Evolutionary conservation across 2,797 vertebrate species (phyloP).

Genomic region (Diplodus sargus): DNA sequence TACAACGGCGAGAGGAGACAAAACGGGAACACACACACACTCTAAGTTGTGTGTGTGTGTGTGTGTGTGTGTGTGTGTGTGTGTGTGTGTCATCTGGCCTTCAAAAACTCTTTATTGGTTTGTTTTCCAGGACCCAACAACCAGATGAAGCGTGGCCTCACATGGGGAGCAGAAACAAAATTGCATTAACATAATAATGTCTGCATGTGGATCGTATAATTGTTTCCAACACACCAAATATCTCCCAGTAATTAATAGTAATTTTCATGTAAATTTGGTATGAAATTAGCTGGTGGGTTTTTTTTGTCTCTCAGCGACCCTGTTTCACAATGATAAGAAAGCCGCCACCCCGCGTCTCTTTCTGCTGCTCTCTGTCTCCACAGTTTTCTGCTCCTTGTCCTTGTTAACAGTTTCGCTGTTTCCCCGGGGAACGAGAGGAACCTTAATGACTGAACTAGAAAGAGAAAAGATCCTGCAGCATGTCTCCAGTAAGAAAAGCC

Average conservation of each 20-base stretch:
- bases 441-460: constrained; percentile 28
- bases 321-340: constrained; percentile 67
- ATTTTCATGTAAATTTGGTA: constrained; percentile 70
- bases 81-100: neutral
- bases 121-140: constrained; percentile 31
- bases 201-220: constrained; percentile 35
- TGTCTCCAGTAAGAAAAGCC: neutral
- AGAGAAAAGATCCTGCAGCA: neutral
- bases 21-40: neutral
- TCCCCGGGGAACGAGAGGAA: constrained; percentile 14
- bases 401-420: constrained; percentile 39
- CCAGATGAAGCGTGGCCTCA: constrained; percentile 8
- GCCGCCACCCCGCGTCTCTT: neutral
- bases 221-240: constrained; percentile 50
- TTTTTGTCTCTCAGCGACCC: constrained; percentile 60
- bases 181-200: constrained; percentile 55
- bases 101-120: constrained; percentile 15
- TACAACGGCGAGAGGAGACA: neutral
- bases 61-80: constrained; percentile 3
- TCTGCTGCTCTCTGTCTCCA: neutral
- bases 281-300: constrained; percentile 63
- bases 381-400: constrained; percentile 19
- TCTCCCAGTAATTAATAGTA: constrained; percentile 51
- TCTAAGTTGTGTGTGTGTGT: neutral
- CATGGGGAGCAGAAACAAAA: constrained; percentile 36